Evolutionary conservation across 2,113 vertebrate species (phyloP).

Genomic region (Barnardius zonarius): DNA sequence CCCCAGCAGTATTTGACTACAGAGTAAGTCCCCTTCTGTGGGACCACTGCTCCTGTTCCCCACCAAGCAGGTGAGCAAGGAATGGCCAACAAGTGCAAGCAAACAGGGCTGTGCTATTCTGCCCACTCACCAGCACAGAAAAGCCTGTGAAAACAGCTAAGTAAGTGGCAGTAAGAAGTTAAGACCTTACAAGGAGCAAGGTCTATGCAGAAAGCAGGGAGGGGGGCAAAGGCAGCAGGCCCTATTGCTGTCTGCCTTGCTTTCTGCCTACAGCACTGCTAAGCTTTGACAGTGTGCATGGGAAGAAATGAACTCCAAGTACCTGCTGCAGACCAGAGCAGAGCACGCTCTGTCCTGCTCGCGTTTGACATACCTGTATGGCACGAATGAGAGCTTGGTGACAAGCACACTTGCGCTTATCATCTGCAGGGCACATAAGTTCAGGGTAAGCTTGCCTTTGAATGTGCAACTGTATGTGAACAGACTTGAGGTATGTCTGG

Average conservation of each 20-base stretch:
- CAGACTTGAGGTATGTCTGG: background rate
- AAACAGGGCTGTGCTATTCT: background rate
- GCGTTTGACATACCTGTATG: background rate
- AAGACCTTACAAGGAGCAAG: background rate
- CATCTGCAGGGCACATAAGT: background rate
- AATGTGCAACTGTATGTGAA: background rate
- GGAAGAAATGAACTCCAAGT: background rate
- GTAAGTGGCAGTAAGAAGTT: background rate
- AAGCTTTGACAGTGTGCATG: background rate
- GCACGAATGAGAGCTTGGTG: background rate
- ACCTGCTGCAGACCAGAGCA: background rate
- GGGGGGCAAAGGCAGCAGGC: background rate
- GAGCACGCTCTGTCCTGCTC: fast-evolving
- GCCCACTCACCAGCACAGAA: background rate
- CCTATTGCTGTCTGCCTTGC: background rate
- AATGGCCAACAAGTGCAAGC: fast-evolving
- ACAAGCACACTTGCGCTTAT: background rate
- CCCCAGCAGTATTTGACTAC: background rate
- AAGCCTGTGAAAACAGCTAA: background rate
- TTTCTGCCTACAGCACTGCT: background rate
- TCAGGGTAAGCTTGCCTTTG: background rate
- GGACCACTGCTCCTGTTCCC: background rate
- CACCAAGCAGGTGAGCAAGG: background rate
- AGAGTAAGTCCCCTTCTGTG: background rate
- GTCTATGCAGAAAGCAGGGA: background rate